Evolutionary conservation across 2,888 invertebrate genomes (phyloP).

Genomic region (Mythimna albipuncta): DNA sequence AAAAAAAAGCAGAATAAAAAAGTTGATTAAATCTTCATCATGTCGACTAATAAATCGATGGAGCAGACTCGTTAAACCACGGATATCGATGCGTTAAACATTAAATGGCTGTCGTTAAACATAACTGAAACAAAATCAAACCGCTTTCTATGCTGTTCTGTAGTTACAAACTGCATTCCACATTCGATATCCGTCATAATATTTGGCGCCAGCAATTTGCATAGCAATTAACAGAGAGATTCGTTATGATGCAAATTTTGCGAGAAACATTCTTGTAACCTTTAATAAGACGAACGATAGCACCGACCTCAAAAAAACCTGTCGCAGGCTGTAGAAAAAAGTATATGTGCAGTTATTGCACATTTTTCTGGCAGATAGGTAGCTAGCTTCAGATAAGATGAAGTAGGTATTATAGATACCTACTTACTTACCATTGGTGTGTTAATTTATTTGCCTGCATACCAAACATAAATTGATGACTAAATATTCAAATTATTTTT

Average conservation of each 20-base stretch:
- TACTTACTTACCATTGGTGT: too few relatives aligned
- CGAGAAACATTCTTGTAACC: conserved; percentile 43
- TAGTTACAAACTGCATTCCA: conserved; percentile 64
- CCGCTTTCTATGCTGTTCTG: conserved; percentile 38
- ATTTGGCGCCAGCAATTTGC: conserved; percentile 66
- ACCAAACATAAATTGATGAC: conserved; percentile 25
- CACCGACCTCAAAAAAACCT: conserved; percentile 62
- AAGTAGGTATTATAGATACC: not conserved
- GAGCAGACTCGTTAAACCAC: conserved; percentile 31
- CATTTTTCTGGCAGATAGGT: conserved; percentile 55
- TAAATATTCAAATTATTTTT: conserved; percentile 28
- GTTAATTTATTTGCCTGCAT: conserved; percentile 2
- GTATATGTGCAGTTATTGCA: conserved; percentile 58
- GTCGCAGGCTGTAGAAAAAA: conserved; percentile 46
- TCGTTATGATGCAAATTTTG: conserved; percentile 57
- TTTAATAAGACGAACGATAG: conserved; percentile 44
- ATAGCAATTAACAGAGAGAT: conserved; percentile 56
- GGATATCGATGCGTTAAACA: too few relatives aligned
- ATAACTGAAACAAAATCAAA: conserved; percentile 47
- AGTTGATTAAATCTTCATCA: conserved; percentile 48
- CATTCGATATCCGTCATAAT: conserved; percentile 53
- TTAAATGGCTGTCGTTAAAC: conserved; percentile 45
- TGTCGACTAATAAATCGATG: conserved; percentile 47
- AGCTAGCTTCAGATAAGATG: conserved; percentile 24
- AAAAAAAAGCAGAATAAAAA: conserved; percentile 34